Evolutionary conservation across 1,140 invertebrate species (phyloP), one percentile per base, ranked within the genome.

Genomic region (Trichoplusia ni): DNA sequence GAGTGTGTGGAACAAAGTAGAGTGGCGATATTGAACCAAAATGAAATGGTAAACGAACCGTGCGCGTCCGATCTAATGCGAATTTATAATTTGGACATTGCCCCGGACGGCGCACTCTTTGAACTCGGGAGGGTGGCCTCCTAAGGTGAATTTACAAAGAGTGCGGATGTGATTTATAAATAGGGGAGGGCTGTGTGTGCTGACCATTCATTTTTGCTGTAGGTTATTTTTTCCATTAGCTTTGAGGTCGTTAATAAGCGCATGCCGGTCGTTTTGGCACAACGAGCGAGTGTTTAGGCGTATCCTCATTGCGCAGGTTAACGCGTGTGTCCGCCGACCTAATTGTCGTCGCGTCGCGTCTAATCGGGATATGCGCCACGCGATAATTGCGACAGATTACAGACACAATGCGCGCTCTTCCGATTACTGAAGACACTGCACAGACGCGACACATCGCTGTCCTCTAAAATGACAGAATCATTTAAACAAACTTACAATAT

Each of bases 1-100:
- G 86, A 87, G 86, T 90, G 85, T 89, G 86, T 86, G 86, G 88
- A 89, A 90, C 86, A 90, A 90, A 89, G 86, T 89, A 82, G 84
- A 89, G 85, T 86, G 88, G 86, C 84, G 84, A 90, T 90, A 90
- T 90, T 88, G 88, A 86, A 88, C 84, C 80, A 80, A 90, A 90
- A 89, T 90, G 88, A 90, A 90, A 90, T 84, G 85, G 87, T 86
- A 90, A 90, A 89, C 88, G 88, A 90, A 90, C 81, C 88, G 81
- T 89, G 82, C 81, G 84, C 86, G 88, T 87, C 86, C 87, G 86
- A 88, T 89, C 86, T 90, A 89, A 90, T 89, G 86, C 86, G 88
- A 89, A 90, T 90, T 90, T 90, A 90, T 90, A 90, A 90, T 90
- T 90, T 90, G 88, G 86, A 88, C 86, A 86, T 90, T 79, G 86